Evolutionary conservation across 2,113 vertebrate species (phyloP).

Genomic region (Rhabdornis inornatus): DNA sequence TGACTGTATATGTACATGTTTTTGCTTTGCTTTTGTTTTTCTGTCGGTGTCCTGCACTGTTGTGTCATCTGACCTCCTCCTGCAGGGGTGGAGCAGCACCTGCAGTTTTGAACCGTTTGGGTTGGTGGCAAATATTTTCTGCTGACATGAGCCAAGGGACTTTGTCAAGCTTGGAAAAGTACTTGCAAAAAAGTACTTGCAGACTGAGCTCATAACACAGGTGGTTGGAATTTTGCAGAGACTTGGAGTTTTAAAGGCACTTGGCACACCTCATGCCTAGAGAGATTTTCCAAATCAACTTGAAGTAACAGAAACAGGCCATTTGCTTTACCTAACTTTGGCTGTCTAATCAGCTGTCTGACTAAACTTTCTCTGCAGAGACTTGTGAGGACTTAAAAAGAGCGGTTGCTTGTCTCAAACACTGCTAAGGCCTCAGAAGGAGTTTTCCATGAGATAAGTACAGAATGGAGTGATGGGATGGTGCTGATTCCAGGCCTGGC

Average conservation of each 20-base stretch:
- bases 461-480: neutral
- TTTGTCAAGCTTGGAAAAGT: neutral
- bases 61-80: neutral
- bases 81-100: neutral
- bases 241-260: neutral
- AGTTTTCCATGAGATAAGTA: neutral
- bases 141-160: neutral
- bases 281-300: neutral
- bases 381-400: neutral
- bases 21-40: neutral
- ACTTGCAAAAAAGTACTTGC: neutral
- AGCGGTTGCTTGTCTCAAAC: neutral
- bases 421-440: neutral
- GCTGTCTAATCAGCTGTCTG: neutral
- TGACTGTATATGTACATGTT: neutral
- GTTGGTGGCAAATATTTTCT: neutral
- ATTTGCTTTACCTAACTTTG: neutral
- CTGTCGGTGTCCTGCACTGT: neutral
- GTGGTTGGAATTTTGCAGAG: constrained; percentile 17
- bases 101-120: neutral
- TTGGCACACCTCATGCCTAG: neutral
- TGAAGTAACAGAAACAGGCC: neutral
- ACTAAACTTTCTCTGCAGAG: neutral
- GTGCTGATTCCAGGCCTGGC: neutral
- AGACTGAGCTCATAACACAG: constrained; percentile 6